phyloP scores from a whole-genome alignment of 92 coral and sea anemone genomes.

The Epizoanthus ramosus region DNA sequence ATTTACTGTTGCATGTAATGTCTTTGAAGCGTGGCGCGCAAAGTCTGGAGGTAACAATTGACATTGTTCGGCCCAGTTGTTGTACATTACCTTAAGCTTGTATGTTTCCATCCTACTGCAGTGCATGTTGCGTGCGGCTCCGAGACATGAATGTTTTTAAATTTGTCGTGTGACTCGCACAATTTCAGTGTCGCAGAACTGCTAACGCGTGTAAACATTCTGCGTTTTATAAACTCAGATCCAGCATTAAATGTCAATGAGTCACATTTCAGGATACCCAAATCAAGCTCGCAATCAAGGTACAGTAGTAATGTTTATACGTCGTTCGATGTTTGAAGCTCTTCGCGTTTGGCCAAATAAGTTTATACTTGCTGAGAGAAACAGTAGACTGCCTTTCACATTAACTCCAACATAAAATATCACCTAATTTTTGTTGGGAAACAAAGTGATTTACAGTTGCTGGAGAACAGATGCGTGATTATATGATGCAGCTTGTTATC shows the following conservation, averaged over 20 bases:
- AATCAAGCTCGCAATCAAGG: slow-evolving; percentile 2
- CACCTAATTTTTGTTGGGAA: neutral
- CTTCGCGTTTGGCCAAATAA: neutral
- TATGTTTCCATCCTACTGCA: neutral
- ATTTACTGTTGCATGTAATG: slow-evolving; percentile 28
- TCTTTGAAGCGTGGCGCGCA: slow-evolving; percentile 41
- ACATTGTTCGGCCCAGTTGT: slow-evolving; percentile 20
- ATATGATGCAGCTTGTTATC: neutral
- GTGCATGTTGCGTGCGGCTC: neutral
- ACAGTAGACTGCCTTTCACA: neutral
- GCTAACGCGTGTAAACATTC: neutral
- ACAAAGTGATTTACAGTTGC: neutral
- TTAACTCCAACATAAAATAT: neutral
- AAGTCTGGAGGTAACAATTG: slow-evolving; percentile 21
- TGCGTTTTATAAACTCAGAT: neutral
- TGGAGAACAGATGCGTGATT: slow-evolving; percentile 36
- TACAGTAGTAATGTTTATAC: neutral
- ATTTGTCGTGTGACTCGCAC: no score
- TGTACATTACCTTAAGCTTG: slow-evolving; percentile 37
- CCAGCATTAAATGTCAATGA: neutral
- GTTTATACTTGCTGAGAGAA: neutral
- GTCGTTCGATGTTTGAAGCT: neutral
- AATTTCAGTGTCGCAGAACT: slow-evolving; percentile 10
- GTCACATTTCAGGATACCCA: neutral
- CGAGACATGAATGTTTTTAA: neutral